Conservation (phyloP, 2,888 invertebrate genomes). For the Platycnemis pennipes region DNA sequence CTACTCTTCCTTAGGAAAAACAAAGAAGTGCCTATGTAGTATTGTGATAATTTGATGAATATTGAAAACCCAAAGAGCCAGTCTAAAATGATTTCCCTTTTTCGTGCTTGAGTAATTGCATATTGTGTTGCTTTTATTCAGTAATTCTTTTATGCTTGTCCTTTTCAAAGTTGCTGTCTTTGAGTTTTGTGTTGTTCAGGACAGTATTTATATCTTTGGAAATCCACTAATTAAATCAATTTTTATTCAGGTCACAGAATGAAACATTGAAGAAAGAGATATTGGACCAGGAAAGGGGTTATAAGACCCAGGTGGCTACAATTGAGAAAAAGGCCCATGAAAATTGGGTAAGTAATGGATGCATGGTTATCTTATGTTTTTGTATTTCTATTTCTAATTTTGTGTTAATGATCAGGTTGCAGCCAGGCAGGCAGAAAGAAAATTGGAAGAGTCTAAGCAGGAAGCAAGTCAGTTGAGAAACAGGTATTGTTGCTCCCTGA, state of each 20-base stretch:
- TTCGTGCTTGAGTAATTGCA: too few relatives aligned
- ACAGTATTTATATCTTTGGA: not conserved
- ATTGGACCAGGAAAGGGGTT: constrained; percentile 89
- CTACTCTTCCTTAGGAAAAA: too few relatives aligned
- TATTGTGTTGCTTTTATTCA: too few relatives aligned
- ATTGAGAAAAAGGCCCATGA: constrained; percentile 92
- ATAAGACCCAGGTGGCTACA: constrained; percentile 86
- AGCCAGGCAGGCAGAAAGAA: constrained; percentile 90
- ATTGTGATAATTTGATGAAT: too few relatives aligned
- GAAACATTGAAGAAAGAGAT: constrained; percentile 90
- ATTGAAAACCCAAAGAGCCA: too few relatives aligned
- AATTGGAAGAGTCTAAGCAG: constrained; percentile 89
- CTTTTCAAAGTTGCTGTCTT: too few relatives aligned
- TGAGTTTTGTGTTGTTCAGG: too few relatives aligned
- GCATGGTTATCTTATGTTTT: not conserved
- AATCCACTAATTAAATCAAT: not conserved
- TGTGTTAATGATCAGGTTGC: constrained; percentile 80
- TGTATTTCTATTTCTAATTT: too few relatives aligned
- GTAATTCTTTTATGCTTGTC: too few relatives aligned
- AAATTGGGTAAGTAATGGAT: constrained; percentile 85
- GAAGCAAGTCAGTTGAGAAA: constrained; percentile 86
- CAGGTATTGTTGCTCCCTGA: constrained; percentile 75
- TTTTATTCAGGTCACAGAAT: constrained; percentile 82
- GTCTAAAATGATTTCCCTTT: too few relatives aligned
- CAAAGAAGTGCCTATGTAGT: too few relatives aligned